Evolutionary conservation across 2,113 vertebrate species (phyloP).

Genomic region (Engraulis encrasicolus): DNA sequence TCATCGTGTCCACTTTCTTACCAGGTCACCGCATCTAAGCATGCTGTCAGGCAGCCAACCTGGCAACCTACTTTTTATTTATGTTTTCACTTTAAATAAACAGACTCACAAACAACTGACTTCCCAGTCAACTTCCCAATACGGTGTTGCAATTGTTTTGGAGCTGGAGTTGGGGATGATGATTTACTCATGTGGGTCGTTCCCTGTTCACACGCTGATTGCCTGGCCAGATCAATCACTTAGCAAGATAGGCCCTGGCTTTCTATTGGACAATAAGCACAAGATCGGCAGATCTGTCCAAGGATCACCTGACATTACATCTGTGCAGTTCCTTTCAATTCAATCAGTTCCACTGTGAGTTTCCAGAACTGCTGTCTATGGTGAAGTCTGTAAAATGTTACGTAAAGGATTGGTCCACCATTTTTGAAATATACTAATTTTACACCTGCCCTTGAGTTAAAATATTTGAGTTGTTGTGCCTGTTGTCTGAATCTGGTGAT

Average conservation of each 20-base stretch:
- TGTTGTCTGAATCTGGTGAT: no score
- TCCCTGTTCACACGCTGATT: background rate
- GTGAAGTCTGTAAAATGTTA: no score
- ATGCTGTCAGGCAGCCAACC: constrained; percentile 46
- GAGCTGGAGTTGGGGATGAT: background rate
- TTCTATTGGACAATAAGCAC: background rate
- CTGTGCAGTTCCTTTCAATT: background rate
- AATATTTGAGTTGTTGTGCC: no score
- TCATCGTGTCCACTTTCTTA: constrained; percentile 38
- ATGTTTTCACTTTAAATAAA: no score
- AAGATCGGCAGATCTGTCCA: background rate
- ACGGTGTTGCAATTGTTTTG: background rate
- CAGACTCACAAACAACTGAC: no score
- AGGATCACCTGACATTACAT: background rate
- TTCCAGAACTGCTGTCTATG: no score
- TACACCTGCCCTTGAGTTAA: no score
- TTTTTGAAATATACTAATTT: no score
- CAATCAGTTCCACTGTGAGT: no score
- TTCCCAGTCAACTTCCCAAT: no score
- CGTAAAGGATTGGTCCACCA: no score
- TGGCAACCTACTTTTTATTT: constrained; percentile 41
- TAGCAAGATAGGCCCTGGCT: background rate
- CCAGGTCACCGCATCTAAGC: no score
- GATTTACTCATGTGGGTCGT: background rate
- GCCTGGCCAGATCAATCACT: background rate